Conservation (phyloP, 2,113 vertebrate genomes). For the Phyllostomus hastatus region DNA sequence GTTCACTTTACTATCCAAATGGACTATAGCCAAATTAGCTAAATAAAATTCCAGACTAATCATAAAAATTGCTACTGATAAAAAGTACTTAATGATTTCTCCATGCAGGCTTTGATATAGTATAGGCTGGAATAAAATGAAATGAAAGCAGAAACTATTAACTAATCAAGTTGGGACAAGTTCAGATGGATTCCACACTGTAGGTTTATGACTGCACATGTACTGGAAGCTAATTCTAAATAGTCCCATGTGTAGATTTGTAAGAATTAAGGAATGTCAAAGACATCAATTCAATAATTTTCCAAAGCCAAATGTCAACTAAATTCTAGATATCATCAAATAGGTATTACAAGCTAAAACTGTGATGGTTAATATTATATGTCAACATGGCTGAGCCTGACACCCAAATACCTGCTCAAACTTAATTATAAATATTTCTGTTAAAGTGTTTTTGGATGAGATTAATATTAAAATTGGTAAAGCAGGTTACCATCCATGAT, state of each 20-base stretch:
- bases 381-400: neutral
- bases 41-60: neutral
- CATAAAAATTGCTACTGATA: neutral
- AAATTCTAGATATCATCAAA: neutral
- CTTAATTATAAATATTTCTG: neutral
- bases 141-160: neutral
- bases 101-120: neutral
- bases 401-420: neutral
- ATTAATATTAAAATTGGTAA: neutral
- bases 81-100: neutral
- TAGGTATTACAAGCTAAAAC: neutral
- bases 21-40: neutral
- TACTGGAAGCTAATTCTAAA: neutral
- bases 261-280: neutral
- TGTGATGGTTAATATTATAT: neutral
- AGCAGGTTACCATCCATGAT: neutral
- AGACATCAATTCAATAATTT: neutral
- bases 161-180: neutral
- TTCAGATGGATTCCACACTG: neutral
- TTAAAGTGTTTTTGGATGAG: neutral
- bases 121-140: neutral
- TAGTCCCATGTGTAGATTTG: neutral
- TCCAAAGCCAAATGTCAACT: neutral
- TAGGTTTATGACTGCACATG: neutral
- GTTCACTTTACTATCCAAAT: neutral